Percentiles rank a stretch among this genome's conserved stretches.
These are phyloP conservation scores for Magallana gigas DNA, from an alignment of 1,140 invertebrate species.

Conservation along the genomic window DNA sequence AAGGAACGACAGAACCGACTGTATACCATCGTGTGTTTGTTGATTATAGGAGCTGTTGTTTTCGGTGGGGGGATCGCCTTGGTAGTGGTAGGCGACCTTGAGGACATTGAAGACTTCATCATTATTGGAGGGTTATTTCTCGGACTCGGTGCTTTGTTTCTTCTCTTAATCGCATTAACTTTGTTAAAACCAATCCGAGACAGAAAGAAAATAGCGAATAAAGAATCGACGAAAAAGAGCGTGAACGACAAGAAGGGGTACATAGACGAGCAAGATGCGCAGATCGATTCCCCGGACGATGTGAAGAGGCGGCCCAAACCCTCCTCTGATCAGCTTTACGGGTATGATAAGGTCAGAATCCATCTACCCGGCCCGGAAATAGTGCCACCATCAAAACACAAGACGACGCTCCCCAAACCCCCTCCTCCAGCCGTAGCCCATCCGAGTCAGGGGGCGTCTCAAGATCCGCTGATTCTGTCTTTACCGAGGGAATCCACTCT, in stretches of 20 bases:
- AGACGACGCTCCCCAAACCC: background rate
- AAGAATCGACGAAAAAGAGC: background rate
- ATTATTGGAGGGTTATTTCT: constrained; percentile 9
- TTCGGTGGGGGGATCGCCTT: constrained; percentile 26
- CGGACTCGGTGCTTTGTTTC: background rate
- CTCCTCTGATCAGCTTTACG: background rate
- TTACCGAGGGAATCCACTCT: background rate
- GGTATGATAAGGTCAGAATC: constrained; percentile 20
- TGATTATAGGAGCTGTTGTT: background rate
- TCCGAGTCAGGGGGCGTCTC: background rate
- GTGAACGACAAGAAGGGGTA: background rate
- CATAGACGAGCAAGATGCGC: background rate
- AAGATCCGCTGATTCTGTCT: background rate
- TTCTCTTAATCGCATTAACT: constrained; percentile 9
- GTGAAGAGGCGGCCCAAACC: background rate
- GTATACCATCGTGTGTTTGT: constrained; percentile 13
- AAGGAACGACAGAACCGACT: background rate
- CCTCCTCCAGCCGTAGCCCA: background rate
- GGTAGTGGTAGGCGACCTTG: background rate
- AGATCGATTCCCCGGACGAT: constrained; percentile 10
- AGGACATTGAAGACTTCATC: constrained; percentile 29
- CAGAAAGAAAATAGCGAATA: constrained; percentile 5
- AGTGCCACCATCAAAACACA: background rate
- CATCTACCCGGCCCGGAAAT: constrained; percentile 36
- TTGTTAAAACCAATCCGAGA: constrained; percentile 4